Evolutionary conservation across 1,140 invertebrate genomes (phyloP), one percentile per base, ranked within the genome.

Genomic region (Akabosia matsudoensis): DNA sequence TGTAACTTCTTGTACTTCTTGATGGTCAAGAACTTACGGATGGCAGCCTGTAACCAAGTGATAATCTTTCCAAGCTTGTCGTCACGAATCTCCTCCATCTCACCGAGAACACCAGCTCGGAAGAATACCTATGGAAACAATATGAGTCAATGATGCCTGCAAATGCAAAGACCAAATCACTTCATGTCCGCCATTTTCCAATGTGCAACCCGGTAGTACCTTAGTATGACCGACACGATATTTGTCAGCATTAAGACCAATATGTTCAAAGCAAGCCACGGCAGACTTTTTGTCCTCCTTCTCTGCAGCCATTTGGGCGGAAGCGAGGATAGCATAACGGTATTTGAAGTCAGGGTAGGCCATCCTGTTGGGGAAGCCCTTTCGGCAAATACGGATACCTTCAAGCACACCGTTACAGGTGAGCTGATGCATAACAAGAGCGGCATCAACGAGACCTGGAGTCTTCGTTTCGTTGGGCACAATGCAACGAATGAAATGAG

Each of bases 291-390:
- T 94, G 72, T 92, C 90, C 82, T 93, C 90, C 83, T 91, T 89
- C 87, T 97, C 95, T 76, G 91, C 89, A 72, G 92, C 89, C 90
- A 95, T 95, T 84, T 91, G 91, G 83, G 93, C 93, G 81, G 97
- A 96, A 67, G 97, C 95, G 90, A 99, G 90, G 88, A 99, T 98
- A 89, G 95, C 95, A 90, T 99, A 99, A 90, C 96, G 97, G 88
- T 85, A 33, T 22, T 45, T 72, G 26, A 70, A 99, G 88, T 99
- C 97, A 84, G 96, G 94, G 88, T 99, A 99, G 81, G 96, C 90
- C 93, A 99, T 97, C 87, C 97, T 95, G 93, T 99, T 99, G 89
- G 97, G 97, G 93, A 99, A 99, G 87, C 88, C 89, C 81, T 89
- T 90, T 64, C 88, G 83, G 80, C 88, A 89, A 81, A 89, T 89